Base-by-base conservation (phyloP, 2,797 vertebrate genomes). In the Loriculus beryllinus region DNA sequence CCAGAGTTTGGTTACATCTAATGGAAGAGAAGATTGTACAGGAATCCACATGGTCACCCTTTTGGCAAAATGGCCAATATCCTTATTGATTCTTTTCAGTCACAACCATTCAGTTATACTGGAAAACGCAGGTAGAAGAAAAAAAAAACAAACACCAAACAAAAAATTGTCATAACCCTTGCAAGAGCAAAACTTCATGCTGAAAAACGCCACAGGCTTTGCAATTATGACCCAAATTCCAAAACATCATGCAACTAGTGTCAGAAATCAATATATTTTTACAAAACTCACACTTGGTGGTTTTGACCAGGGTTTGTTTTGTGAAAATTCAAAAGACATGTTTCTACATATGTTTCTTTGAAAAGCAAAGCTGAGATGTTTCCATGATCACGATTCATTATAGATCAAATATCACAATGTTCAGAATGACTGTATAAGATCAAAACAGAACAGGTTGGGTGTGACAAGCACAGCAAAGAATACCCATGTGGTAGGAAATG, bases 401-500 rank as follows among this genome's bases (percentile, higher is more conserved):
- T 45, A 63, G 7, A 52, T 2, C 23, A 67, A 82, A 33, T 3
- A 42, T 1, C 45, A n/a, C 7, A 12, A 60, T 35, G 28, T 9
- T 69, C 56, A 68, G 49, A 43, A 47, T 4, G 14, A 74, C 56
- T 16, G 6, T 10, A 33, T 18, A 29, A 77, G 14, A 57, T 5
- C 7, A 37, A 64, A 52, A 18, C 6, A 14, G 51, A 42, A 51
- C 33, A 39, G 12, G 7, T 5, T 23, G 23, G 7, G 39, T 26
- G 14, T 39, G 75, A 65, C 20, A 71, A 88, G 70, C 6, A 74
- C 51, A 87, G 26, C 18, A 49, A 71, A 60, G 31, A 71, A 10
- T 1, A 37, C 3, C 3, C 1, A 19, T 16, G 12, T 6, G 19
- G 17, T 5, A n/a, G 40, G 14, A 71, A 63, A n/a, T 6, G 1